Conservation (phyloP, 2,113 vertebrate species). For the Corydoras maculifer region DNA sequence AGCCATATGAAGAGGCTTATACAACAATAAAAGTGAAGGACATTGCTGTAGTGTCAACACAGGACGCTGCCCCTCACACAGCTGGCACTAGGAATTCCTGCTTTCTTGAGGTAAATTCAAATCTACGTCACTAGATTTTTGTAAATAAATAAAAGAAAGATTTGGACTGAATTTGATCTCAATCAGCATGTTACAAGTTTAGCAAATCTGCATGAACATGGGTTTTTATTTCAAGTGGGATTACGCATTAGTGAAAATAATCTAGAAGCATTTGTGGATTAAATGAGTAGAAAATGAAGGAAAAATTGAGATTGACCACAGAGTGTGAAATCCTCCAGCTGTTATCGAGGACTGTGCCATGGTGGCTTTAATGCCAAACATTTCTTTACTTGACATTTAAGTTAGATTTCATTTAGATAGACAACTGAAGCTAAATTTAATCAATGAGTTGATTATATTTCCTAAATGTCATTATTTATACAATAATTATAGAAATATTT, state of each 20-base stretch:
- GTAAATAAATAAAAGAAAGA: no score
- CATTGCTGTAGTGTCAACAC: constrained; percentile 10
- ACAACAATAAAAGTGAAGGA: constrained; percentile 19
- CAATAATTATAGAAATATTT: no score
- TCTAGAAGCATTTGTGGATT: constrained; percentile 38
- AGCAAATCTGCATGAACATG: neutral
- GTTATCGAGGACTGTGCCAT: no score
- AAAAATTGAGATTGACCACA: no score
- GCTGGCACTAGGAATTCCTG: constrained; percentile 23
- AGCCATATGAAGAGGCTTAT: constrained; percentile 42
- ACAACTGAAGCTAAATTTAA: no score
- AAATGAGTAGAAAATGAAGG: constrained; percentile 14
- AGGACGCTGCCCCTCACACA: neutral
- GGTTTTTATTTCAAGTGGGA: constrained; percentile 33
- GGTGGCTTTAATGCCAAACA: no score
- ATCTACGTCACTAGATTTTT: no score
- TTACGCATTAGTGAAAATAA: constrained; percentile 44
- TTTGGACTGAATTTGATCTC: neutral
- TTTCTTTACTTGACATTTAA: no score
- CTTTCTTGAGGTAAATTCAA: constrained; percentile 22
- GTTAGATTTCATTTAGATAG: no score
- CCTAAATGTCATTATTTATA: no score
- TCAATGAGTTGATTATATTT: no score
- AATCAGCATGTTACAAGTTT: constrained; percentile 9
- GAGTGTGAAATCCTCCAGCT: no score